Base-by-base conservation (phyloP, 2,113 vertebrate genomes). In the Spermophilus dauricus region DNA sequence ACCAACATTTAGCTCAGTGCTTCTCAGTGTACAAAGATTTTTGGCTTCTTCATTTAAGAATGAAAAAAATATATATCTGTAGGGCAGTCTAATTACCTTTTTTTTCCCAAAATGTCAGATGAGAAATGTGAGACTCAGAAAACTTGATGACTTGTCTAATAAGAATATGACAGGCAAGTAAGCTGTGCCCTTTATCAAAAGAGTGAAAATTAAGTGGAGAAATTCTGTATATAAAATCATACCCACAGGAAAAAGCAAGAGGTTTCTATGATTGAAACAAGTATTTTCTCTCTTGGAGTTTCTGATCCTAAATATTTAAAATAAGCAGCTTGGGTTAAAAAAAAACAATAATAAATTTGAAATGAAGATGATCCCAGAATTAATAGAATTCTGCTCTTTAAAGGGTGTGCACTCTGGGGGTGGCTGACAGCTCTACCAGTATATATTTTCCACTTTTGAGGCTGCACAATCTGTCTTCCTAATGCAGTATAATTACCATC, bases 401-500 rank as follows among this genome's bases (percentile, higher is more conserved):
- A 73, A 94, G 58, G 69, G 37, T 77, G 45, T 96, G 45, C 32
- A 37, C 72, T 73, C 12, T 73, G 80, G 37, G 22, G 72, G 93
- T 67, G 70, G 94, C 53, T 91, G 95, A 67, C 58, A 98, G 70
- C 87, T 96, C 89, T 89, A 61, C 65, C 42, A 86, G 17, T n/a
- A 67, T 91, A 91, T 86, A 76, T 83, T 94, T 96, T 94, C 48
- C 20, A 83, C 75, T 86, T 95, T 51, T 61, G 86, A 89, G 30
- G 56, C 78, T 95, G 39, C n/a, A 96, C 86, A 96, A 42, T 96
- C 97, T 97, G 89, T 94, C 93, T 97, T 45, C 37, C 39, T 89
- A 93, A 96, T 87, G 92, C 84, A 95, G 69, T 58, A 89, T 95
- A 97, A 98, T 98, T 96, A 95, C 75, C 51, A 84, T 89, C 76